Percentiles rank a stretch among this genome's conserved stretches.
Conservation (phyloP, 2,113 vertebrate genomes). For the Nerophis ophidion region DNA sequence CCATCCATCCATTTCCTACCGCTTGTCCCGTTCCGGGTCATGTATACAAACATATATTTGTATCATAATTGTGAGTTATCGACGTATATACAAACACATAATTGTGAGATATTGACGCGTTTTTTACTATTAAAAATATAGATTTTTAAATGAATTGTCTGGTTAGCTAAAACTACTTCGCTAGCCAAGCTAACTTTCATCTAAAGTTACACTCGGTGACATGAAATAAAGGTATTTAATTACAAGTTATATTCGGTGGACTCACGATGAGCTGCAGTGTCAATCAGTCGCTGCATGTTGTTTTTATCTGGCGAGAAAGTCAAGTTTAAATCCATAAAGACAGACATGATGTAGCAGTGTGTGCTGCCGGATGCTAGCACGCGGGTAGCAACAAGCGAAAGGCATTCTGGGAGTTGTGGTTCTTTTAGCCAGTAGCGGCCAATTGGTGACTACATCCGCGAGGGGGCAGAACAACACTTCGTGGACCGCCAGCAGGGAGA, state of each 20-base stretch:
- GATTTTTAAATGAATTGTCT: background rate
- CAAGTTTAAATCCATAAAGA: slow-evolving; percentile 71
- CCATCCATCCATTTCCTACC: too few species aligned
- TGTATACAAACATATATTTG: too few species aligned
- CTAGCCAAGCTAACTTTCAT: background rate
- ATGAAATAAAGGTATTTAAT: background rate
- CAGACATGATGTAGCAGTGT: slow-evolving; percentile 53
- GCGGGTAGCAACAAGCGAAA: background rate
- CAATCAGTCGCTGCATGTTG: slow-evolving; percentile 43
- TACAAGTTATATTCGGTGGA: slow-evolving; percentile 10
- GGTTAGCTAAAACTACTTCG: background rate
- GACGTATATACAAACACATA: background rate
- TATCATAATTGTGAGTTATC: background rate
- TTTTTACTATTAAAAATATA: background rate
- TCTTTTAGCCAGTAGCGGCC: background rate
- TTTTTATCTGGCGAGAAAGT: slow-evolving; percentile 37
- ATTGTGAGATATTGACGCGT: background rate
- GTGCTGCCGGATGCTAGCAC: background rate
- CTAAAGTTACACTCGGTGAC: too few species aligned
- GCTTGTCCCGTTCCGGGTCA: too few species aligned
- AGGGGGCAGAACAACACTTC: background rate
- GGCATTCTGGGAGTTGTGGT: slow-evolving; percentile 8
- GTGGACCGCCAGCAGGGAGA: too few species aligned
- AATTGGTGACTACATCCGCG: background rate
- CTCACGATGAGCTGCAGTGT: slow-evolving; percentile 73